Evolutionary conservation across 2,888 invertebrate species (phyloP).

Genomic region (Spilosoma lubricipeda): DNA sequence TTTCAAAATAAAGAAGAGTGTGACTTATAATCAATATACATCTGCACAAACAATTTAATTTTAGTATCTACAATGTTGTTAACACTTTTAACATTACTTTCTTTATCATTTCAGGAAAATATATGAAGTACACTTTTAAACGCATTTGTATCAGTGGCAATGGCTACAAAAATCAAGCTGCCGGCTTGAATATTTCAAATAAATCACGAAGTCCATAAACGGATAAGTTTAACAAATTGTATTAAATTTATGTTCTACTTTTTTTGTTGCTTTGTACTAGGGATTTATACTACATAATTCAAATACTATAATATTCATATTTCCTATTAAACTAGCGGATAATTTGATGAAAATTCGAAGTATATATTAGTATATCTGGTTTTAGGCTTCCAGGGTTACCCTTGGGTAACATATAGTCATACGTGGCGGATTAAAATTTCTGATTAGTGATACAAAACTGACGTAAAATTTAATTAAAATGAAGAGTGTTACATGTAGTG

Average conservation of each 20-base stretch:
- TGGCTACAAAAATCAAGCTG: too few species aligned
- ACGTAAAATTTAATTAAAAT: conserved; percentile 39
- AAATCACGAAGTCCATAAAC: neutral
- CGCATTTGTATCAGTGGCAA: too few species aligned
- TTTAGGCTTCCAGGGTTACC: conserved; percentile 45
- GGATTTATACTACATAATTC: neutral
- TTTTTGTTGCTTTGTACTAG: neutral
- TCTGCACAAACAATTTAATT: too few species aligned
- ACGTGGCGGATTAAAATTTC: conserved; percentile 50
- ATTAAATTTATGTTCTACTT: neutral
- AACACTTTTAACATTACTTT: too few species aligned
- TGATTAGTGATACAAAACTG: conserved; percentile 46
- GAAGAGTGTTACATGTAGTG: conserved; percentile 26
- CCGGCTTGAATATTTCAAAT: too few species aligned
- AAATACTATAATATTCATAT: neutral
- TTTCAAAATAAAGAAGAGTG: too few species aligned
- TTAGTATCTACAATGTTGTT: too few species aligned
- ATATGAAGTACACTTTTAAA: too few species aligned
- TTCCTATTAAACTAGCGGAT: neutral
- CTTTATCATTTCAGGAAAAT: too few species aligned
- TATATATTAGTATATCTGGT: conserved; percentile 18
- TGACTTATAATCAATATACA: too few species aligned
- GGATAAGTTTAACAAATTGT: neutral
- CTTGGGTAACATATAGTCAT: conserved; percentile 42
- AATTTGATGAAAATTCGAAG: conserved; percentile 45